Percentiles rank a stretch among this genome's conserved stretches.
Evolutionary conservation across 2,113 vertebrate species (phyloP).

Genomic region (Procavia capensis): DNA sequence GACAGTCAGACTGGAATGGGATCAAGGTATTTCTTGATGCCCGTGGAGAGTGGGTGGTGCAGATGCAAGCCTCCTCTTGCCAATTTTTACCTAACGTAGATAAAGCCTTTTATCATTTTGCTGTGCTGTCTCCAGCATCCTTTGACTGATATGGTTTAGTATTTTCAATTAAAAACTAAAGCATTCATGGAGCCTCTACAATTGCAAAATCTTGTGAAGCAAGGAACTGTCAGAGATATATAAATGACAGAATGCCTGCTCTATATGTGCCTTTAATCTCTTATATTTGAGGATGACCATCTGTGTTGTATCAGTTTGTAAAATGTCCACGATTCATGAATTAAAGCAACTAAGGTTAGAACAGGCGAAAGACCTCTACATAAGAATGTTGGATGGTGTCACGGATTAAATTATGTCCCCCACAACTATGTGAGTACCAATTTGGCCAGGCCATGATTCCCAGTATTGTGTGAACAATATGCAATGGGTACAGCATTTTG

Average conservation of each 20-base stretch:
- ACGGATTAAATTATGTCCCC: no score
- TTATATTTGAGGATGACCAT: background rate
- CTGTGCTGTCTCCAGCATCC: background rate
- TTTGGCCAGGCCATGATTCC: no score
- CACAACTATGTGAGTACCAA: no score
- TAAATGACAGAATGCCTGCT: background rate
- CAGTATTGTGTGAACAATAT: no score
- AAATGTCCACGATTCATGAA: slow-evolving; percentile 11
- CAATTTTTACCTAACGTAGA: background rate
- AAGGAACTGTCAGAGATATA: background rate
- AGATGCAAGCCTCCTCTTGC: background rate
- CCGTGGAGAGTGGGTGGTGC: background rate
- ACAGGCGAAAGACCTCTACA: background rate
- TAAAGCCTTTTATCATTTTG: background rate
- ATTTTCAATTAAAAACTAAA: slow-evolving; percentile 28
- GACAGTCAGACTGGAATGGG: background rate
- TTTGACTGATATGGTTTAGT: background rate
- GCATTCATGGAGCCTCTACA: background rate
- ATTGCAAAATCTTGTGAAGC: background rate
- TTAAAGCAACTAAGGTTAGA: slow-evolving; percentile 22
- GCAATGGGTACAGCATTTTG: no score
- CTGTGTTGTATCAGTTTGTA: background rate
- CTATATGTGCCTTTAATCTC: background rate
- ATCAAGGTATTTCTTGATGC: background rate
- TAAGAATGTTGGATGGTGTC: background rate